phyloP scores from a whole-genome alignment of 2,113 vertebrate genomes.

The Daubentonia madagascariensis region DNA sequence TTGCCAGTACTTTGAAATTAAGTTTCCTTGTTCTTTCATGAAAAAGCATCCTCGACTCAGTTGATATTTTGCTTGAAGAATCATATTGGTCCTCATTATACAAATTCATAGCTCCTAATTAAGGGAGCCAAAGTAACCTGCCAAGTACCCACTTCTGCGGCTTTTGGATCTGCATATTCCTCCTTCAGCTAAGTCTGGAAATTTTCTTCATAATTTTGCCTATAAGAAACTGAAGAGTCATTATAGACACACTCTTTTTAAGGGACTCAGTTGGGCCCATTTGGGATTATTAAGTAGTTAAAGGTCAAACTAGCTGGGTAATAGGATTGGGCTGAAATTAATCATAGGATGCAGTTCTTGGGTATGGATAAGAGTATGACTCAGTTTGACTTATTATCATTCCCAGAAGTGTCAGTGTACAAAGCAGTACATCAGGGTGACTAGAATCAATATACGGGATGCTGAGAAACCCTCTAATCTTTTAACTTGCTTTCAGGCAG shows the following conservation, averaged over 20 bases:
- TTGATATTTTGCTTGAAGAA: constrained; percentile 5
- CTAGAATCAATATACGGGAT: neutral
- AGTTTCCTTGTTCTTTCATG: constrained; percentile 19
- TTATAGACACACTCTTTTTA: neutral
- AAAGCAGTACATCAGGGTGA: neutral
- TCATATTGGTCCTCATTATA: neutral
- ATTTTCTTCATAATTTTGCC: neutral
- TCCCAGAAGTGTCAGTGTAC: neutral
- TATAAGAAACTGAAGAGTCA: neutral
- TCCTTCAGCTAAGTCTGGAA: neutral
- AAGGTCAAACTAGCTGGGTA: neutral
- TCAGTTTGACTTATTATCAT: neutral
- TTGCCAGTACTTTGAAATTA: constrained; percentile 58
- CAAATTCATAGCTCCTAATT: neutral
- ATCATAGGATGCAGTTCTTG: neutral
- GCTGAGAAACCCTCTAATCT: neutral
- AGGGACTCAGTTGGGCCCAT: neutral
- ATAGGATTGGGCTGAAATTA: neutral
- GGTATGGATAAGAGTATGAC: neutral
- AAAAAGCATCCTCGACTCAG: neutral
- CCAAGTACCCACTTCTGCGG: neutral
- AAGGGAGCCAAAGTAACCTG: neutral
- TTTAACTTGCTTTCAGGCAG: neutral
- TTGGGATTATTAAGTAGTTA: neutral
- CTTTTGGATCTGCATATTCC: neutral